Evolutionary conservation across 2,113 vertebrate genomes (phyloP).

Genomic region (pig (Sus scrofa)): T2T-Sscrofa CM000813.6:37455001-37455500

Average conservation of each 20-base stretch:
- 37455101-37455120: not conserved
- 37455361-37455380: not conserved
- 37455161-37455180: no score
- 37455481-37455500: conserved; percentile 17
- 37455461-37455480: not conserved
- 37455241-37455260: no score
- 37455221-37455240: no score
- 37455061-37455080: not conserved
- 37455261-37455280: no score
- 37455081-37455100: not conserved
- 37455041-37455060: not conserved
- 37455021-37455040: not conserved
- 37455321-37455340: not conserved
- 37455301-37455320: not conserved
- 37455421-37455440: not conserved
- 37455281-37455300: not conserved
- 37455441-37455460: not conserved
- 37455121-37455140: no score
- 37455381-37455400: not conserved
- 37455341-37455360: not conserved
- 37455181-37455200: no score
- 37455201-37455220: no score
- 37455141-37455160: no score
- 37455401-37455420: not conserved
- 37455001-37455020: not conserved